Conservation (phyloP, 2,113 vertebrate genomes). For the Spilogale gracilis region DNA sequence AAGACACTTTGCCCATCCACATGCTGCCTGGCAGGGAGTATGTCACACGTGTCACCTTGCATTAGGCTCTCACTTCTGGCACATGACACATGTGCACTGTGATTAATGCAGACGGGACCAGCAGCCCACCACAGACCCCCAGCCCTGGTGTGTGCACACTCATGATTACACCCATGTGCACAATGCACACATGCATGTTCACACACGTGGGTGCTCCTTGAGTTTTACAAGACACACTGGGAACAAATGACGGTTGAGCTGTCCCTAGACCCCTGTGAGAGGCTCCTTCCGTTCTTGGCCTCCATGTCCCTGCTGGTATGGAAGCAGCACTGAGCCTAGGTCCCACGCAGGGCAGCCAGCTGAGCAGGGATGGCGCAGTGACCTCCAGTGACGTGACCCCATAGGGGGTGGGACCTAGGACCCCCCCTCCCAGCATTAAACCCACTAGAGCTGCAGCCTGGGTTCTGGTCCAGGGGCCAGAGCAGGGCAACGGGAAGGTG, state of each 20-base stretch:
- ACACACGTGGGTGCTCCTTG: neutral
- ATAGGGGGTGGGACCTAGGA: neutral
- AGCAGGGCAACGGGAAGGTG: rapidly evolving
- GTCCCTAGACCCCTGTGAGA: neutral
- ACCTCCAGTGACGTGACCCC: neutral
- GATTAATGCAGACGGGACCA: neutral
- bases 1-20: rapidly evolving
- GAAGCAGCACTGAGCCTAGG: neutral
- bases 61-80: neutral
- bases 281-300: neutral
- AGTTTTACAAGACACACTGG: neutral
- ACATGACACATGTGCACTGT: neutral
- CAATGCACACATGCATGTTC: neutral
- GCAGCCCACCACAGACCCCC: neutral
- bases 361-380: neutral
- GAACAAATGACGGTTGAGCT: rapidly evolving
- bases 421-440: too few relatives aligned
- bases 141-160: neutral
- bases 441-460: neutral
- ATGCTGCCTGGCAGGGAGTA: rapidly evolving
- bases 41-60: too few relatives aligned
- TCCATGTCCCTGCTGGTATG: neutral
- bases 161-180: neutral
- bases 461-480: neutral
- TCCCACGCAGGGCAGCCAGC: neutral